A percentile compares a stretch with the other conserved stretches of the same genome.
Conservation (phyloP, 2,113 vertebrate species). For the Crotalus tigris region DNA sequence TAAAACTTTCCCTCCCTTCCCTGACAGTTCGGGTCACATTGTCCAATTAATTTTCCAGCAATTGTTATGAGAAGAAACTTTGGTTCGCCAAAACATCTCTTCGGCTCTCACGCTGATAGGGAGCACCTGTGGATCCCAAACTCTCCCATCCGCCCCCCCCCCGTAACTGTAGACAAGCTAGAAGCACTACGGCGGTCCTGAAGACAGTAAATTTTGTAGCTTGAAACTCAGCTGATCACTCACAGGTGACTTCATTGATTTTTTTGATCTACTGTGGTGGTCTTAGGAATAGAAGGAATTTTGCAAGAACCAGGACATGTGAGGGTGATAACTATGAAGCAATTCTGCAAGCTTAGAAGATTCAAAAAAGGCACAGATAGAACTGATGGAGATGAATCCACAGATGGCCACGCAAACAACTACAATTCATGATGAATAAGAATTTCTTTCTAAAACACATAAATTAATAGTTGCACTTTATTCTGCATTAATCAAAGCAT, state of each 20-base stretch:
- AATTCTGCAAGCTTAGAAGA: background rate
- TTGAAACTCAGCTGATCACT: background rate
- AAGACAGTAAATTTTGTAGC: too few species aligned
- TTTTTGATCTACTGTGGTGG: background rate
- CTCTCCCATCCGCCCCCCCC: too few species aligned
- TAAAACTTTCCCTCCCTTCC: too few species aligned
- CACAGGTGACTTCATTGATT: background rate
- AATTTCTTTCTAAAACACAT: background rate
- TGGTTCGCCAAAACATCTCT: too few species aligned
- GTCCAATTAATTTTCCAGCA: too few species aligned
- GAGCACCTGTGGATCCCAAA: too few species aligned
- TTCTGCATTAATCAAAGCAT: background rate
- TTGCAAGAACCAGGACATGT: background rate
- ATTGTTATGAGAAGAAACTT: too few species aligned
- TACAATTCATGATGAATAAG: background rate
- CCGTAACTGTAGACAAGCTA: too few species aligned
- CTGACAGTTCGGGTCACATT: too few species aligned
- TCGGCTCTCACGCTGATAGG: too few species aligned
- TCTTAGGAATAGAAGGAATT: background rate
- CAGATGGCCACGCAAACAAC: background rate
- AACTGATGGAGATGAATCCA: background rate
- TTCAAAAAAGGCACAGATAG: background rate
- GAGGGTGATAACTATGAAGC: background rate
- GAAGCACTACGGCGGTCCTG: too few species aligned
- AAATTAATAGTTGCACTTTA: background rate